Percentiles rank a stretch among this genome's conserved stretches.
Evolutionary conservation across 1,140 invertebrate genomes (phyloP).

Genomic region (Phymorhynchus buccinoides): DNA sequence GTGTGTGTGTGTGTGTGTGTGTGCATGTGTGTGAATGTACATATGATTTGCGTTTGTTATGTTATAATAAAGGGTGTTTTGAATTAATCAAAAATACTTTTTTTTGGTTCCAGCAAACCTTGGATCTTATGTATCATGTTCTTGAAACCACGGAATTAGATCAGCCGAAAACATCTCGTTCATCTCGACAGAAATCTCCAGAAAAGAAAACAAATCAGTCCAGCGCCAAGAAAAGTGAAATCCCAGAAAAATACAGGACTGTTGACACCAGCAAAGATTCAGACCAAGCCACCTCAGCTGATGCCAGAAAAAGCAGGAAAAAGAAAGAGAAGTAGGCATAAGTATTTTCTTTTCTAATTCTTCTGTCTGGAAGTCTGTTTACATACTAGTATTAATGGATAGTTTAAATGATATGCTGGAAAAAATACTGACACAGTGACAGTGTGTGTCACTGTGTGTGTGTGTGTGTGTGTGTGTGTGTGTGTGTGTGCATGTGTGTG

Average conservation of each 20-base stretch:
- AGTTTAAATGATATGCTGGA: too few species aligned
- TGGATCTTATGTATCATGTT: conserved; percentile 38
- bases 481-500: not conserved
- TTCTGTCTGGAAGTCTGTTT: too few species aligned
- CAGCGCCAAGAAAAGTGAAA: conserved; percentile 13
- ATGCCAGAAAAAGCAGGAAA: not conserved
- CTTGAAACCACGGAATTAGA: conserved; percentile 37
- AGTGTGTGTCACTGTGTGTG: not conserved
- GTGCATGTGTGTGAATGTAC: too few species aligned
- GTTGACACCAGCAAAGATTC: conserved; percentile 4
- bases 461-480: not conserved
- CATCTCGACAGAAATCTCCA: not conserved
- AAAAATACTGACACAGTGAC: not conserved
- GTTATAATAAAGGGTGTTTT: too few species aligned
- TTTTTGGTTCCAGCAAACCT: conserved; percentile 25
- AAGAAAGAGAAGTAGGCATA: not conserved
- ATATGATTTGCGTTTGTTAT: too few species aligned
- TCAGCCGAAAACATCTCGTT: not conserved
- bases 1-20: not conserved
- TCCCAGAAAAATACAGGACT: not conserved
- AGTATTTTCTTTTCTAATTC: too few species aligned
- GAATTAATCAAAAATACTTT: not conserved
- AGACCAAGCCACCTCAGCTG: not conserved
- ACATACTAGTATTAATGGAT: too few species aligned
- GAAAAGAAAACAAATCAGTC: not conserved